Conservation (phyloP, 2,888 invertebrate species). For the Scaptodrosophila latifasciaeformis region DNA sequence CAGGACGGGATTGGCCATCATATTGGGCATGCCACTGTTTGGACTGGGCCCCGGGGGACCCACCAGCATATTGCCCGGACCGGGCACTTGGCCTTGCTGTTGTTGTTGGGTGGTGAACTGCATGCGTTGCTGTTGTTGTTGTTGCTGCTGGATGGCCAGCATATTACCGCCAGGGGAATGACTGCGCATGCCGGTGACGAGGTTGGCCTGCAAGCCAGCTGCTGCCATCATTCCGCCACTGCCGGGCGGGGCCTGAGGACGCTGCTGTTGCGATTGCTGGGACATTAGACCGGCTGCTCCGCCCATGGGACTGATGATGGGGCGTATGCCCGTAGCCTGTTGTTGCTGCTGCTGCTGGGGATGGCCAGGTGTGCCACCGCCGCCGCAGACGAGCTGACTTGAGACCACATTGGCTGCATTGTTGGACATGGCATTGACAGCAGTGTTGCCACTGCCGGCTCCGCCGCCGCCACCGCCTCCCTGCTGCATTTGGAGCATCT, state of each 20-base stretch:
- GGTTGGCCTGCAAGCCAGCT: constrained; percentile 40
- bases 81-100: constrained; percentile 12
- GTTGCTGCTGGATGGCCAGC: constrained; percentile 75
- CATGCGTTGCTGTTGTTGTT: no score
- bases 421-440: neutral
- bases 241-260: constrained; percentile 64
- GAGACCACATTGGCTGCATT: constrained; percentile 25
- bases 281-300: constrained; percentile 64
- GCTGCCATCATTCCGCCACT: constrained; percentile 47
- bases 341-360: constrained; percentile 39
- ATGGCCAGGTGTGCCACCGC: no score
- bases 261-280: constrained; percentile 54
- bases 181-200: constrained; percentile 78
- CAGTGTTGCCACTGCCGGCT: constrained; percentile 46
- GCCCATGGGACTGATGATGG: constrained; percentile 68
- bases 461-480: constrained; percentile 73
- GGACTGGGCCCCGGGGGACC: constrained; percentile 88
- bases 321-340: constrained; percentile 55
- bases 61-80: constrained; percentile 76
- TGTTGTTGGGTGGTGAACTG: no score
- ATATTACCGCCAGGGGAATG: constrained; percentile 81
- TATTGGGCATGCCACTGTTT: constrained; percentile 77
- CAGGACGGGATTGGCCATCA: constrained; percentile 80
- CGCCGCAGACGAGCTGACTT: constrained; percentile 52
- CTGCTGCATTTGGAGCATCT: constrained; percentile 77